These are phyloP conservation scores for Griposia aprilina DNA, from an alignment of 2,888 invertebrate species.

Conservation along the genomic window DNA sequence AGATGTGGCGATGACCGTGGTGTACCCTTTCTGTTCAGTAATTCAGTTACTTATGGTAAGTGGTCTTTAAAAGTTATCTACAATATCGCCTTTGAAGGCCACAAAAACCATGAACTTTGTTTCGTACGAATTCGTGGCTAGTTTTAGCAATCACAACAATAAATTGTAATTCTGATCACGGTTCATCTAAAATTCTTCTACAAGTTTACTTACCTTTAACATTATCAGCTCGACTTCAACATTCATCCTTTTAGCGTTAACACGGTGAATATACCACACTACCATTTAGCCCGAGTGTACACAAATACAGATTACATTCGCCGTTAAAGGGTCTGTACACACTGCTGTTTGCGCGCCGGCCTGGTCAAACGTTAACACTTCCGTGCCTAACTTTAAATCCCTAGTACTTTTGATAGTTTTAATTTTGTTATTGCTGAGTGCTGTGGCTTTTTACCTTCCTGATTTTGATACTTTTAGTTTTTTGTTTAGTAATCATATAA, in stretches of 20 bases:
- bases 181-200: neutral
- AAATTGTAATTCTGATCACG: neutral
- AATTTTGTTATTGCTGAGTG: neutral
- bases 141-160: too few relatives aligned
- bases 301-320: conserved; percentile 73
- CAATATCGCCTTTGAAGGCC: neutral
- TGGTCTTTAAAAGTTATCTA: neutral
- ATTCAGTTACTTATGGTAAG: neutral
- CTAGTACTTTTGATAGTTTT: conserved; percentile 14
- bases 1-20: too few relatives aligned
- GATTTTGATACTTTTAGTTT: neutral
- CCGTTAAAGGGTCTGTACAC: conserved; percentile 71
- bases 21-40: too few relatives aligned
- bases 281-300: conserved; percentile 55
- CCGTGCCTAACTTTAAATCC: conserved; percentile 67
- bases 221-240: neutral
- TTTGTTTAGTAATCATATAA: neutral
- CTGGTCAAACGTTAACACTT: conserved; percentile 78
- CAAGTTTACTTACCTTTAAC: neutral
- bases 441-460: neutral
- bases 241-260: conserved; percentile 4
- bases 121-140: neutral
- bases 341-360: conserved; percentile 69
- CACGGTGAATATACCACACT: conserved; percentile 31
- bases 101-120: neutral